Evolutionary conservation across 2,797 vertebrate species (phyloP).

Genomic region (Propithecus deckenii): DNA sequence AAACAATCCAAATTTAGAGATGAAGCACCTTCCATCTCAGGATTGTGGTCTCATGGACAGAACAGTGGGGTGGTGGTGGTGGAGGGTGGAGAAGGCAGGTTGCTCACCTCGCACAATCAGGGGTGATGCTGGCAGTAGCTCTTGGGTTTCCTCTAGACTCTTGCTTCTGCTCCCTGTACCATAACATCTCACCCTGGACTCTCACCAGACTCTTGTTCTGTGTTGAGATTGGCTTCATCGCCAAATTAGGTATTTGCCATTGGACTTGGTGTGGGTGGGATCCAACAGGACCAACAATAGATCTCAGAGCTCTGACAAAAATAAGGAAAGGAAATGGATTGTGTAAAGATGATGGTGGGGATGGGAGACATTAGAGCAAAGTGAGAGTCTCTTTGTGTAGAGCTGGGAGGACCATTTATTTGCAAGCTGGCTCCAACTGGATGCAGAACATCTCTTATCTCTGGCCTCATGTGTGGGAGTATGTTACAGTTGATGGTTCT

Average conservation of each 20-base stretch:
- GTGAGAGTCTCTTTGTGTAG: background rate
- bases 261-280: background rate
- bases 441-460: background rate
- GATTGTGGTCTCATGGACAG: background rate
- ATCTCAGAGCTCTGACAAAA: background rate
- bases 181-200: background rate
- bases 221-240: constrained; percentile 27
- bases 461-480: background rate
- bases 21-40: background rate
- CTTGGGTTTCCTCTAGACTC: constrained; percentile 29
- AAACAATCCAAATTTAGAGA: constrained; percentile 2
- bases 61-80: background rate
- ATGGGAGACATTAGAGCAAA: constrained; percentile 6
- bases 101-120: background rate
- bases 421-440: background rate
- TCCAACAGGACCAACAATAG: background rate
- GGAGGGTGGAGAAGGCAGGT: background rate
- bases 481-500: background rate
- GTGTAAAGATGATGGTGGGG: background rate
- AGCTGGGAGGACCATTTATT: background rate
- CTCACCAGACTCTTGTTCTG: constrained; percentile 2
- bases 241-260: background rate
- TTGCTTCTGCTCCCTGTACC: background rate
- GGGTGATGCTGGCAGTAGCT: background rate
- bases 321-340: constrained; percentile 9